Evolutionary conservation across 2,797 vertebrate species (phyloP).

Genomic region (Oreonectes daqikongensis): DNA sequence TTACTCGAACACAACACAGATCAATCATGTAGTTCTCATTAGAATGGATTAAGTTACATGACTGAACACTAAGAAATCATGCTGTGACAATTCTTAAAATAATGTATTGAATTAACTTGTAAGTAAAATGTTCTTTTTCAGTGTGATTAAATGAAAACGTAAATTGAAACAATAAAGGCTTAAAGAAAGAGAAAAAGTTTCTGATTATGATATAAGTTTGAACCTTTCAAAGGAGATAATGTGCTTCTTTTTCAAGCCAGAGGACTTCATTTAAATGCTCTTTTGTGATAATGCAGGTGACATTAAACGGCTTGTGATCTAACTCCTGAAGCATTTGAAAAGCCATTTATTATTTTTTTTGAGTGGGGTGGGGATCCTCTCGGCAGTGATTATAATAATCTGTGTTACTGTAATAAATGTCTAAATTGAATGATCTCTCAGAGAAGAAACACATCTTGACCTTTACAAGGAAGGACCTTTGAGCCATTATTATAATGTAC

Average conservation of each 20-base stretch:
- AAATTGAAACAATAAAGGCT: too few species aligned
- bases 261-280: conserved; percentile 29
- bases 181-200: background rate
- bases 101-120: too few species aligned
- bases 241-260: conserved; percentile 15
- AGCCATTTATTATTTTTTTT: conserved; percentile 29
- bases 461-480: conserved; percentile 27
- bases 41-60: too few species aligned
- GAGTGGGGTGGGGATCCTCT: conserved; percentile 5
- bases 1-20: too few species aligned
- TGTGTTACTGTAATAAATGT: conserved; percentile 35
- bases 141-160: too few species aligned
- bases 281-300: conserved; percentile 38
- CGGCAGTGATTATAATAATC: conserved; percentile 35
- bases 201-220: conserved; percentile 3
- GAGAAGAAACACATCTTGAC: conserved; percentile 17
- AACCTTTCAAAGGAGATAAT: conserved; percentile 18
- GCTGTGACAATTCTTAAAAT: too few species aligned
- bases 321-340: conserved; percentile 37
- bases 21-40: too few species aligned
- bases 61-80: too few species aligned
- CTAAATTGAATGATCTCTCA: conserved; percentile 10
- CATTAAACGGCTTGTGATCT: conserved; percentile 39
- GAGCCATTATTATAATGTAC: background rate
- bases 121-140: too few species aligned